phyloP scores from a whole-genome alignment of 2,888 invertebrate species.

The Scrobipalpa atriplicella region DNA sequence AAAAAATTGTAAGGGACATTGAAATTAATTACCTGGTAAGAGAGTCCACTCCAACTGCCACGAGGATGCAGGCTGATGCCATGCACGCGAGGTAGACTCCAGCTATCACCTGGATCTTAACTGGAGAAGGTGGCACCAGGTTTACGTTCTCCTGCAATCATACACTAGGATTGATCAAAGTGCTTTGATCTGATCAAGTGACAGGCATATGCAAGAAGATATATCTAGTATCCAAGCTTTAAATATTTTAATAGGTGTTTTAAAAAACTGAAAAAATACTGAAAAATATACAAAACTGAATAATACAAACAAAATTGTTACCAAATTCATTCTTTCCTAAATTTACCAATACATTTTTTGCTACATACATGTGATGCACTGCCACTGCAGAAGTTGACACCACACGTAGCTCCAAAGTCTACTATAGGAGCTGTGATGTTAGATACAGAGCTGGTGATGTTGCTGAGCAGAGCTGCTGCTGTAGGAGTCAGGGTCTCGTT shows the following conservation, averaged over 20 bases:
- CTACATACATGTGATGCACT: constrained; percentile 47
- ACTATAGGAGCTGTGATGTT: constrained; percentile 49
- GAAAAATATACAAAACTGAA: no score
- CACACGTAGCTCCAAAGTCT: constrained; percentile 84
- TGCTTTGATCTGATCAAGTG: background rate
- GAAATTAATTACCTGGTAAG: constrained; percentile 86
- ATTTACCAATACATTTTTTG: background rate
- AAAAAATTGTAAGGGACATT: no score
- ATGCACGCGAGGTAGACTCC: constrained; percentile 93
- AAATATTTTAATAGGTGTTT: no score
- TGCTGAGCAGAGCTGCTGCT: constrained; percentile 44
- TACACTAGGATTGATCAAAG: background rate
- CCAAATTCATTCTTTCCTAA: background rate
- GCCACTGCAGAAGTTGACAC: constrained; percentile 88
- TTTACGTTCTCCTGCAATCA: constrained; percentile 82
- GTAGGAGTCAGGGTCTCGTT: constrained; percentile 51
- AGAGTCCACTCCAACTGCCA: constrained; percentile 91
- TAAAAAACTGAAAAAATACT: no score
- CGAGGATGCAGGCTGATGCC: constrained; percentile 87
- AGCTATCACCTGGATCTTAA: constrained; percentile 90
- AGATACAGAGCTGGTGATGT: constrained; percentile 33
- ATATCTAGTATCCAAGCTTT: no score
- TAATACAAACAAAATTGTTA: no score
- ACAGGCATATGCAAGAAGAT: no score
- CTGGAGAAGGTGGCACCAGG: constrained; percentile 86